These are phyloP conservation scores for Heliothis subflexa DNA, from an alignment of 1,140 invertebrate genomes.

Conservation along the genomic window DNA sequence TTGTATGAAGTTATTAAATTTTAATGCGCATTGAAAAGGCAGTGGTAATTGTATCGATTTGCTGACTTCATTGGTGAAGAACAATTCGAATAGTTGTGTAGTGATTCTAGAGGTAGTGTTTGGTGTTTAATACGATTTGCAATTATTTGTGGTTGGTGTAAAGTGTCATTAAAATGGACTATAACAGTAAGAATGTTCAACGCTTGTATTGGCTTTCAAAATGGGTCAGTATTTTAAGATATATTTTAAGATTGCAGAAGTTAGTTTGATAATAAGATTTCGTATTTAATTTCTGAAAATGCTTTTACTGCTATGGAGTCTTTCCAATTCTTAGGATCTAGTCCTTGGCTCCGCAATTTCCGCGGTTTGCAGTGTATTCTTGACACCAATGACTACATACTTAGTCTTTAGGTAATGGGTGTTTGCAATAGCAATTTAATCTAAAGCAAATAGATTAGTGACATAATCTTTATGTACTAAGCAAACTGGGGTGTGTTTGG, in stretches of 20 bases:
- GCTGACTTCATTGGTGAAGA: not conserved
- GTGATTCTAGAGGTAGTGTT: not conserved
- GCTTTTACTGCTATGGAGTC: no score
- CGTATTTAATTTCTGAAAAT: no score
- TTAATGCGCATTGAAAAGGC: not conserved
- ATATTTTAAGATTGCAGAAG: no score
- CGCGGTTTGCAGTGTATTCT: no score
- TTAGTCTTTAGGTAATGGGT: no score
- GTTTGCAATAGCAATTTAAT: no score
- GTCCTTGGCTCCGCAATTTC: not conserved
- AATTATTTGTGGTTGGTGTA: not conserved
- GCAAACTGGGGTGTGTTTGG: no score
- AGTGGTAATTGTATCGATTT: not conserved
- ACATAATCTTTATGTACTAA: no score
- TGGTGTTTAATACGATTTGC: not conserved
- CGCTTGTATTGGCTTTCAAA: constrained; percentile 7
- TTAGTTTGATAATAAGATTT: no score
- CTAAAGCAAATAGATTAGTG: no score
- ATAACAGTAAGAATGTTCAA: not conserved
- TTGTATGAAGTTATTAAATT: not conserved
- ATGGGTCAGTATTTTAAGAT: constrained; percentile 34
- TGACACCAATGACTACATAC: no score
- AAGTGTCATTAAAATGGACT: constrained; percentile 10
- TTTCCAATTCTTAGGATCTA: not conserved
- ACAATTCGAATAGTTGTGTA: no score